Evolutionary conservation across 2,113 vertebrate species (phyloP).

Genomic region (Alethe castanea): DNA sequence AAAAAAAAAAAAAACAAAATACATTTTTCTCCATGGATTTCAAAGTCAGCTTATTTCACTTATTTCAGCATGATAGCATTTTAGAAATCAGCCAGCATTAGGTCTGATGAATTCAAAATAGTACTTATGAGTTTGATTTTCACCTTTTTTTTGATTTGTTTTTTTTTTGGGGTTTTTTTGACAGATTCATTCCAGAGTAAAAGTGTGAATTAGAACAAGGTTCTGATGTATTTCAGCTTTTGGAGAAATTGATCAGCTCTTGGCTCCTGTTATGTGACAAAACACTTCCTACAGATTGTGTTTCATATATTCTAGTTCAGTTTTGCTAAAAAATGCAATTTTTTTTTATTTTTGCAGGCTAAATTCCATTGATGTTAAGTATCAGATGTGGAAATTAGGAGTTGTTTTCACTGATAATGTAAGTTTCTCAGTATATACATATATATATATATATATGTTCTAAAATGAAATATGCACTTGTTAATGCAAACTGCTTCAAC

Average conservation of each 20-base stretch:
- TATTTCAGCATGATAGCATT: neutral
- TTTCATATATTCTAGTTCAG: neutral
- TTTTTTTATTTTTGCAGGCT: conserved; percentile 71
- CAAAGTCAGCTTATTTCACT: neutral
- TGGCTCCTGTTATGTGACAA: neutral
- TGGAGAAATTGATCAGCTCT: neutral
- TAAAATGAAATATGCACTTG: neutral
- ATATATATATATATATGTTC: neutral
- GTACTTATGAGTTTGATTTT: neutral
- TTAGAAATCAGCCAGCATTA: neutral
- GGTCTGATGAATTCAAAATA: neutral
- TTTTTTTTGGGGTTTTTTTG: neutral
- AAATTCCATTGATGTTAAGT: conserved; percentile 95
- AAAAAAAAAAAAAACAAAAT: neutral
- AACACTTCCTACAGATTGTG: neutral
- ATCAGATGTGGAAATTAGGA: conserved; percentile 98
- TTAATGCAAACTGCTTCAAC: neutral
- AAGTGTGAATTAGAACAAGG: neutral
- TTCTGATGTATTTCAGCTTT: neutral
- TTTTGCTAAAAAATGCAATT: neutral
- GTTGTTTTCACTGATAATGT: conserved; percentile 98
- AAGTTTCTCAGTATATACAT: conserved; percentile 41
- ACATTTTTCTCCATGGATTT: neutral
- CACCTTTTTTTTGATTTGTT: neutral
- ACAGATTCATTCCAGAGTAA: neutral